Evolutionary conservation across 2,113 vertebrate genomes (phyloP).

Genomic region (Dolichallabes microphthalmus): DNA sequence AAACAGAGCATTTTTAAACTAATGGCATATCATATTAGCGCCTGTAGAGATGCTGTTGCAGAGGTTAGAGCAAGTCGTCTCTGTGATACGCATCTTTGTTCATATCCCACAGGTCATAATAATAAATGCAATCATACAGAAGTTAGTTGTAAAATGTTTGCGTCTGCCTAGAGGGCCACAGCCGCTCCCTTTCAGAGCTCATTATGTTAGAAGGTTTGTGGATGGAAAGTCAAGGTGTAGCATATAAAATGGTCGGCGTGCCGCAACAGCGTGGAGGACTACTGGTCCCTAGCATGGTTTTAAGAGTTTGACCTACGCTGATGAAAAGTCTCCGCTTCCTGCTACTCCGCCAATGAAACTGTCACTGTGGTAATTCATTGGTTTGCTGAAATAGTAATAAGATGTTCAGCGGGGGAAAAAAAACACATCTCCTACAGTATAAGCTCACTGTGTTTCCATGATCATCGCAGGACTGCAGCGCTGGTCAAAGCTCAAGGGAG

Average conservation of each 20-base stretch:
- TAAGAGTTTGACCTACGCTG: constrained; percentile 68
- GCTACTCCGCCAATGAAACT: constrained; percentile 38
- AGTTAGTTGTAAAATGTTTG: constrained; percentile 66
- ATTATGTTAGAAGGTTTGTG: constrained; percentile 39
- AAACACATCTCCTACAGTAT: background rate
- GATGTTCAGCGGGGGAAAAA: background rate
- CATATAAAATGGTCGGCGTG: constrained; percentile 62
- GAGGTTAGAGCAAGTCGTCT: constrained; percentile 37
- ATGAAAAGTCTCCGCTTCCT: constrained; percentile 55
- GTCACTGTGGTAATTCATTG: constrained; percentile 40
- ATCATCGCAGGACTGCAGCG: background rate
- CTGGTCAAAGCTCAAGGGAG: constrained; percentile 11
- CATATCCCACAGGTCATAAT: constrained; percentile 43
- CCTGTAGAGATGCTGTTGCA: constrained; percentile 59
- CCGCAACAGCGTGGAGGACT: constrained; percentile 58
- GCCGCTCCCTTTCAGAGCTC: constrained; percentile 31
- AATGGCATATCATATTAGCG: constrained; percentile 77
- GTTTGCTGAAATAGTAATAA: constrained; percentile 25
- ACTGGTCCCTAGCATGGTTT: constrained; percentile 60
- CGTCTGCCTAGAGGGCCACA: constrained; percentile 52
- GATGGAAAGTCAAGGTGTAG: constrained; percentile 39
- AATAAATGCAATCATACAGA: constrained; percentile 59
- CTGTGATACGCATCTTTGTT: constrained; percentile 13
- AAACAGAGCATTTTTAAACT: constrained; percentile 76
- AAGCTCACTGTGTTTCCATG: constrained; percentile 14